Evolutionary conservation across 2,888 invertebrate genomes (phyloP), one percentile per base, ranked within the genome.

Genomic region (Julus scanicus): DNA sequence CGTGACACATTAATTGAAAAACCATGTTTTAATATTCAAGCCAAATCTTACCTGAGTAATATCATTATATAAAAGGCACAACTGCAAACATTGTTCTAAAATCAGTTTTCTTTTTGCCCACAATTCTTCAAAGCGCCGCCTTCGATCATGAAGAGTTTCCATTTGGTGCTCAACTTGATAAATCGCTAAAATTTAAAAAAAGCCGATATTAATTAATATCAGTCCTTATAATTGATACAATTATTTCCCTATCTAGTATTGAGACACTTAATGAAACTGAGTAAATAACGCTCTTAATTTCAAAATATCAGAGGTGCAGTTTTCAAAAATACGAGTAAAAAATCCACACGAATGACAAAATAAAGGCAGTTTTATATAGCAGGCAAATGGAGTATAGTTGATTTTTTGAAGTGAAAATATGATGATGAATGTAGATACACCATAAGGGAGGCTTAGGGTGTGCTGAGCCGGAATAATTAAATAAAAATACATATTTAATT

Each of bases 81-180:
- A 92, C 63, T 95, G 95, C 89, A 96, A 93, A 90, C 96, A 95
- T 92, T 96, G 96, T 91, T 96, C 96, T 90, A 97, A 93, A 91
- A 96, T 95, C 9, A 94, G 94, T 92, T 96, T 96, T 90, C 96
- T 93, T 90, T 94, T 94, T 90, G 94, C 94, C 93, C 95, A 95
- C 80, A 93, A 91, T 87, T 92, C 93, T 92, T 97, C 97, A 89
- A 97, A 93, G 90, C 94, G 93, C 91, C 95, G 94, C 89, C 97
- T 93, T 90, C 95, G 94, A 91, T 96, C 95, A 91, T 97, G 96
- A 87, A 97, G 93, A 88, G 94, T 94, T 91, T 96, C 96, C 91
- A 96, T 92, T 95, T 95, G 95, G 90, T 94, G 94, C 92, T 96
- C 95, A 37, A 96, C 95, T 93, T 95, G 95, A 89, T 94, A 93